Percentiles rank a stretch among this genome's conserved stretches.
phyloP scores from a whole-genome alignment of 2,888 invertebrate genomes.

The Xylota segnis region DNA sequence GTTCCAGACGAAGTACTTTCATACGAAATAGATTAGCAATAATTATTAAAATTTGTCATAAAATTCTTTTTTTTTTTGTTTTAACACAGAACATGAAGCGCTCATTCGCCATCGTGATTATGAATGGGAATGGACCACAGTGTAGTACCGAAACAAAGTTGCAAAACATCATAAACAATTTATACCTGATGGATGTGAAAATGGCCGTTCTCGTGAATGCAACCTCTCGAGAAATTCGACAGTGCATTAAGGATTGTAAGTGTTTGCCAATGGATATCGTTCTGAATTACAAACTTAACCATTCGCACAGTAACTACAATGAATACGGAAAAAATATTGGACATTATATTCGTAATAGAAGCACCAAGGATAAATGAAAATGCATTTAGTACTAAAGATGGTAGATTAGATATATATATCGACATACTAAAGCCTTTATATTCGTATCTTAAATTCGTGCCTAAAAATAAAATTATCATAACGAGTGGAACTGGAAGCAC shows the following conservation, averaged over 20 bases:
- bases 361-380: background rate
- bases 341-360: slow-evolving; percentile 32
- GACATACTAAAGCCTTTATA: background rate
- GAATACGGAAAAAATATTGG: background rate
- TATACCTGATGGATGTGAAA: background rate
- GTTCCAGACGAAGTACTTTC: too few species aligned
- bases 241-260: slow-evolving; percentile 3
- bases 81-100: background rate
- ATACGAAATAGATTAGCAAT: too few species aligned
- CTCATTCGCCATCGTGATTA: background rate
- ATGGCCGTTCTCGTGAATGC: background rate
- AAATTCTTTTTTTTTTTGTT: background rate
- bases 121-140: background rate
- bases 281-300: background rate
- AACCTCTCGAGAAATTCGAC: background rate
- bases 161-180: too few species aligned
- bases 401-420: background rate
- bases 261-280: background rate
- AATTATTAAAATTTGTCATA: too few species aligned
- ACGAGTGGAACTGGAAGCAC: background rate
- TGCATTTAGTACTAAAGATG: slow-evolving; percentile 1
- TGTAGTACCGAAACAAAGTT: too few species aligned
- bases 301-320: background rate
- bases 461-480: background rate
- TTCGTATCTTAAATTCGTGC: rapidly evolving